Percentiles rank a stretch among this genome's conserved stretches.
These are phyloP conservation scores for Nicator chloris DNA, from an alignment of 2,113 vertebrate species.

Conservation along the genomic window DNA sequence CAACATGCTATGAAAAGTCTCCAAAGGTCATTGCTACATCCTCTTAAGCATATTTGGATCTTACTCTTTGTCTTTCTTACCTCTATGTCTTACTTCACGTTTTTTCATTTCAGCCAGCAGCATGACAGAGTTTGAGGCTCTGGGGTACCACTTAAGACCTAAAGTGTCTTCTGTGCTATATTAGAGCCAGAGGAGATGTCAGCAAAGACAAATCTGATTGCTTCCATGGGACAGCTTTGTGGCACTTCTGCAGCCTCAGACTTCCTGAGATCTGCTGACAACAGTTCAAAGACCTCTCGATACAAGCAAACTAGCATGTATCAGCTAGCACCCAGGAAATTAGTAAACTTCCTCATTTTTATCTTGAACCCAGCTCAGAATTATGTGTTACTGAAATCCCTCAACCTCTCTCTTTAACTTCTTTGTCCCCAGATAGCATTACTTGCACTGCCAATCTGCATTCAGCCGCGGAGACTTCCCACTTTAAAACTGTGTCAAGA, in stretches of 20 bases:
- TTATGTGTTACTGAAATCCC: neutral
- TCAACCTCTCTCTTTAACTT: neutral
- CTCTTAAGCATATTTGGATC: neutral
- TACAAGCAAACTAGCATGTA: neutral
- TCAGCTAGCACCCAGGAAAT: neutral
- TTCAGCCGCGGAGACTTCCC: constrained; percentile 13
- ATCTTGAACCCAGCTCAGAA: neutral
- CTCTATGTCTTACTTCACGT: neutral
- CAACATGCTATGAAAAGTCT: neutral
- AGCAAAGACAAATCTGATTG: neutral
- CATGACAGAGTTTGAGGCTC: neutral
- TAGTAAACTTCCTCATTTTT: neutral
- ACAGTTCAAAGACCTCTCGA: neutral
- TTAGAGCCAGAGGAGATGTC: neutral
- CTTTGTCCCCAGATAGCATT: neutral
- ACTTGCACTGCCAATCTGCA: neutral
- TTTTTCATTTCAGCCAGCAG: neutral
- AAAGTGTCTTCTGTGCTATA: neutral
- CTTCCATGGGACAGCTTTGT: neutral
- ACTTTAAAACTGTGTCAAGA: constrained; percentile 48
- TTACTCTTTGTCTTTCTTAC: neutral
- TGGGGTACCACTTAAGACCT: neutral
- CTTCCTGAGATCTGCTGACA: neutral
- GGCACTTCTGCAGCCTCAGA: neutral
- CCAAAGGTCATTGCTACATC: neutral